Base-by-base conservation (phyloP, 1,140 invertebrate genomes). In the Scaptomyza graminum region DNA sequence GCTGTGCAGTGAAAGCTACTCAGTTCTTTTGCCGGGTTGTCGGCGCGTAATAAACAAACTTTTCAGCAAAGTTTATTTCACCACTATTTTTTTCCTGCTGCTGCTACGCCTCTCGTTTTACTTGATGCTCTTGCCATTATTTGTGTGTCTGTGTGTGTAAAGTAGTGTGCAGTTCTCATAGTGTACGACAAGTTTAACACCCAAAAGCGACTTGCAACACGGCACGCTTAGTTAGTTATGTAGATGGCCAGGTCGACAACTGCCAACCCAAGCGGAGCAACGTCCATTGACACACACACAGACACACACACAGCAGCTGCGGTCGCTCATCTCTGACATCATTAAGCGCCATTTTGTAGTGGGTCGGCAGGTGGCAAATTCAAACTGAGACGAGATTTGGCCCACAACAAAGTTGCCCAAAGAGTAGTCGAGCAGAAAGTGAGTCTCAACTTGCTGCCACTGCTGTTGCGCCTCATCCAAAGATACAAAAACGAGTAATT, bases 191-290 rank as follows among this genome's bases (percentile, higher is more conserved):
- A 85, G 81, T 81, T 71, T 70, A 85, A 84, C 80, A 85, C 81
- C 69, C 64, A 67, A 70, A 81, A 64, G 41, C 66, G 71, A 77
- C 56, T 34, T 79, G 78, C 83, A 75, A 85, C 87, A 87, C 72
- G 88, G 79, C 79, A 90, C 80, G 88, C 88, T 90, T 79, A 88
- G 88, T 90, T 90, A 90, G 88, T 82, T 87, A 90, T 90, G 88
- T 78, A 90, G 88, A 90, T 90, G 78, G 57, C 66, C 59, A 72
- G 69, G 63, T 66, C 63, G 64, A 52, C 68, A 71, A 65, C 68
- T 71, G 39, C 37, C 72, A 67, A 34, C 25, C 54, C 62, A 69
- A 55, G 34, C 69, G 62, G 61, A 73, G 57, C 68, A 57, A 46
- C 66, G 62, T 76, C 57, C 74, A 76, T 62, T 67, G 63, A 63